phyloP scores from a whole-genome alignment of 1,140 invertebrate genomes.

The Teleogryllus occipitalis region DNA sequence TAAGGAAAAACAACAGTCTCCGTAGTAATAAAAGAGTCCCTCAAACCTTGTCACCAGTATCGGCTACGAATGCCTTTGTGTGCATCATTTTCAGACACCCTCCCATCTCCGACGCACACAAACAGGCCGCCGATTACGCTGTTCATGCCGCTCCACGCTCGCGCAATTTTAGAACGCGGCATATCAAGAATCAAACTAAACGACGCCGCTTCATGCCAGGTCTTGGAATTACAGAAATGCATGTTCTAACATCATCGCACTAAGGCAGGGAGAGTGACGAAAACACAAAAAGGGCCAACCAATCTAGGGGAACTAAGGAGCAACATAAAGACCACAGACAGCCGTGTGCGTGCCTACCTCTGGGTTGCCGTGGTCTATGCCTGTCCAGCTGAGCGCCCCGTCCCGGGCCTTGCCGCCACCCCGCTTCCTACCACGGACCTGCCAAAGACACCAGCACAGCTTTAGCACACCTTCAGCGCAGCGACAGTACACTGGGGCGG shows the following conservation, averaged over 20 bases:
- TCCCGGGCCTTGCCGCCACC: conserved; percentile 34
- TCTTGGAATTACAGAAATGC: neutral
- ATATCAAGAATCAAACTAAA: too few species aligned
- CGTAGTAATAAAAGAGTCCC: too few species aligned
- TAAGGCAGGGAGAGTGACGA: neutral
- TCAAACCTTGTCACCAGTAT: too few species aligned
- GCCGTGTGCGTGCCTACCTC: conserved; percentile 24
- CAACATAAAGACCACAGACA: neutral
- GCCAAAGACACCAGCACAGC: conserved; percentile 31
- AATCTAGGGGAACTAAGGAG: neutral
- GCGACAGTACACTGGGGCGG: neutral
- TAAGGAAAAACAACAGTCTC: too few species aligned
- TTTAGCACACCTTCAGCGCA: neutral
- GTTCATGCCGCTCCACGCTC: too few species aligned
- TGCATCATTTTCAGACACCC: too few species aligned
- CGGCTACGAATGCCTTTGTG: too few species aligned
- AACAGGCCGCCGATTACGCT: too few species aligned
- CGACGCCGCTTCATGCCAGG: neutral
- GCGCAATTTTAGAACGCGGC: too few species aligned
- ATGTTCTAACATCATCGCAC: neutral
- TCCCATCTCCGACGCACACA: too few species aligned
- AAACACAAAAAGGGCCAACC: neutral
- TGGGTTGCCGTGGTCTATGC: conserved; percentile 46
- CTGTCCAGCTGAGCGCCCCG: conserved; percentile 36
- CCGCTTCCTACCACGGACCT: conserved; percentile 38